Evolutionary conservation across 1,140 invertebrate genomes (phyloP), one percentile per base, ranked within the genome.

Genomic region (Drosophila obscura): DNA sequence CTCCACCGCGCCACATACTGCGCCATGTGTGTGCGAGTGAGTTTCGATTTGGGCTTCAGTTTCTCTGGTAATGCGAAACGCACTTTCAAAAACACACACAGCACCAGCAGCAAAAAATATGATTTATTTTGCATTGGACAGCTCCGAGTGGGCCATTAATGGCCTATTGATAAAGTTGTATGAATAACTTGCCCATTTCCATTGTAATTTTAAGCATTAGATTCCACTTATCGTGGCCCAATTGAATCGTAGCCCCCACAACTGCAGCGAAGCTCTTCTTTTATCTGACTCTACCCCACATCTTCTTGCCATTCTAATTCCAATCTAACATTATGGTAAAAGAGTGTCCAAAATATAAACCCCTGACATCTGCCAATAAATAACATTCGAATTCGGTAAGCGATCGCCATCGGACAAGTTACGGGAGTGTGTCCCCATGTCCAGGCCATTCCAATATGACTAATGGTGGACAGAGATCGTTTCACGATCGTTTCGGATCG

Each of bases 51-150:
- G 67, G 61, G 75, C 66, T 84, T 79, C 76, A 69, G 35, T 31
- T 45, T 43, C 22, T 22, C n/a, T 45, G 51, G 80, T 83, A 83
- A 83, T 83, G 82, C 68, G 69, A 83, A 76, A 83, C 80, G 80
- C 80, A 83, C 80, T 83, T 83, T 83, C 80, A 64, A 83, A 81
- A 72, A 51, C 60, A 53, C 45, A 58, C 64, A 69, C 68, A 57
- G 31, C 19, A 19, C 19, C 19, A 19, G 44, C 65, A 39, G 56
- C 50, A 68, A 64, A 28, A 56, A 39, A 65, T 84, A 79, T 83
- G 80, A 83, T 83, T 83, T 84, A 83, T 83, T 58, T 61, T 49
- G 24, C 46, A 56, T 48, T 76, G 51, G 50, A 55, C 57, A 48
- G 56, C 51, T 66, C 62, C 62, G 73, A 50, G 58, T 8, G 26